These are phyloP conservation scores for Nesidiocoris tenuis DNA, from an alignment of 2,888 invertebrate species.

Conservation along the genomic window DNA sequence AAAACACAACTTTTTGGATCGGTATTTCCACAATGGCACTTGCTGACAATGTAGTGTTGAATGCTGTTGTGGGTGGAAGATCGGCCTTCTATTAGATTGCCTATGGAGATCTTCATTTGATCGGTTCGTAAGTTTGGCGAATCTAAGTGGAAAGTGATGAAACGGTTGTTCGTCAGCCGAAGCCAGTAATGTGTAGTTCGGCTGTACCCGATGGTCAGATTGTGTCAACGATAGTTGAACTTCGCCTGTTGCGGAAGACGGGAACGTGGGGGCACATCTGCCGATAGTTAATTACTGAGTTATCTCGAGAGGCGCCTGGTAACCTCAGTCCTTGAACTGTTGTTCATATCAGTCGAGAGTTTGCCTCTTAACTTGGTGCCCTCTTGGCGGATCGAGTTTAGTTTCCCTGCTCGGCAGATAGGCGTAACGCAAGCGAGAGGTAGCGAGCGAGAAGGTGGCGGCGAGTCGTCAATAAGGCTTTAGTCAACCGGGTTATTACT, in stretches of 20 bases:
- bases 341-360: conserved; percentile 16
- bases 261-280: conserved; percentile 17
- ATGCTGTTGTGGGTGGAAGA: too few species aligned
- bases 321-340: conserved; percentile 27
- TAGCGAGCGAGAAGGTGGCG: neutral
- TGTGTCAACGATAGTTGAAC: conserved; percentile 1
- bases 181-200: neutral
- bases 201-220: conserved; percentile 10
- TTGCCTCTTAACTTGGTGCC: neutral
- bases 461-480: conserved; percentile 10
- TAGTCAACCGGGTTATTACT: neutral
- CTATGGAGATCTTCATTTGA: too few species aligned
- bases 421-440: too few species aligned
- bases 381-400: neutral
- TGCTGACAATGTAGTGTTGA: too few species aligned
- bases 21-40: too few species aligned
- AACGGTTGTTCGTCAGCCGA: neutral
- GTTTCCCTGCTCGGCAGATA: neutral
- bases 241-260: neutral
- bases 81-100: too few species aligned
- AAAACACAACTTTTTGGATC: too few species aligned
- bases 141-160: too few species aligned
- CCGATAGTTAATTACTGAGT: conserved; percentile 20
- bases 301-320: conserved; percentile 7
- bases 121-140: too few species aligned